Conservation (phyloP, 1,140 invertebrate species). For the Riptortus pedestris region DNA sequence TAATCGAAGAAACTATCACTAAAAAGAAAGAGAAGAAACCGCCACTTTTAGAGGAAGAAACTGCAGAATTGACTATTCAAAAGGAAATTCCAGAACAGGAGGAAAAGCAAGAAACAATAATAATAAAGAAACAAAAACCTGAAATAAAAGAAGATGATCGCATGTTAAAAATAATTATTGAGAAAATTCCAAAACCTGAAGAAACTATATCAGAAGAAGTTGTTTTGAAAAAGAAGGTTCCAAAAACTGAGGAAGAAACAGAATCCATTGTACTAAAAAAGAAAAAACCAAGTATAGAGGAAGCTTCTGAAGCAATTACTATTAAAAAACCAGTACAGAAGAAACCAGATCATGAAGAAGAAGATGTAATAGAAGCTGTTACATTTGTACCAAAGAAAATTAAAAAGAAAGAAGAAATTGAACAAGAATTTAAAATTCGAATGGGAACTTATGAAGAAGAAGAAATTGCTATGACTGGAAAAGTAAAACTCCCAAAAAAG, state of each 20-base stretch:
- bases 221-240: conserved; percentile 14
- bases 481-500: conserved; percentile 60
- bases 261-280: conserved; percentile 39
- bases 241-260: conserved; percentile 36
- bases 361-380: conserved; percentile 20
- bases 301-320: conserved; percentile 32
- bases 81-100: conserved; percentile 35
- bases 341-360: conserved; percentile 36
- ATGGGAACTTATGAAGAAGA: conserved; percentile 74
- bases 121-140: conserved; percentile 20
- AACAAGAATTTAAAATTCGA: conserved; percentile 75
- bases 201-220: conserved; percentile 33
- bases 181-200: conserved; percentile 32
- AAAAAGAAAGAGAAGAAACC: conserved; percentile 33
- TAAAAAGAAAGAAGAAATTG: conserved; percentile 67
- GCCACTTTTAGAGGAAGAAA: conserved; percentile 36
- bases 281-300: conserved; percentile 31
- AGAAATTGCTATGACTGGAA: conserved; percentile 71
- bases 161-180: conserved; percentile 18
- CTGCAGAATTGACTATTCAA: conserved; percentile 40
- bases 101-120: conserved; percentile 25
- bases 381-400: conserved; percentile 35
- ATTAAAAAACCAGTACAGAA: conserved; percentile 32
- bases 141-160: conserved; percentile 24
- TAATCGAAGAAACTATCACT: conserved; percentile 19